phyloP scores from a whole-genome alignment of 2,888 invertebrate genomes.

The Neuroscelio doddi region DNA sequence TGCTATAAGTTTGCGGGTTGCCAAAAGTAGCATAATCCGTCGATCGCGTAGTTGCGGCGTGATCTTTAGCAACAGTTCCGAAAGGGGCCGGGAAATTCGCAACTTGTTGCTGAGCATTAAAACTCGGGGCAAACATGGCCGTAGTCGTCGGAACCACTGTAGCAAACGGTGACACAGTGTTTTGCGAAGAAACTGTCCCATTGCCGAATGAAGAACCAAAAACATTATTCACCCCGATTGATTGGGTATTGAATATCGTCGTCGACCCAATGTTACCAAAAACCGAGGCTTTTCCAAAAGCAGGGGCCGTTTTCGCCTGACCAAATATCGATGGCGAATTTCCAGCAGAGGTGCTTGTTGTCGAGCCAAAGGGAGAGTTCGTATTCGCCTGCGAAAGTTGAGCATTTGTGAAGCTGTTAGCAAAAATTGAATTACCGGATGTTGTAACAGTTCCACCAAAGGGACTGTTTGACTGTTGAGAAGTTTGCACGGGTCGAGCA shows the following conservation, averaged over 20 bases:
- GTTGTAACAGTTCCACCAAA: conserved; percentile 55
- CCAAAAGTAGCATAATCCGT: conserved; percentile 2
- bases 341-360: conserved; percentile 6
- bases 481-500: conserved; percentile 50
- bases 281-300: conserved; percentile 60
- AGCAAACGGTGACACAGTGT: too few species aligned
- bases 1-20: conserved; percentile 2
- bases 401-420: conserved; percentile 9
- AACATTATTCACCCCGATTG: conserved; percentile 10
- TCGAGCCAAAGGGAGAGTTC: conserved; percentile 33
- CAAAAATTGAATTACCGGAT: conserved; percentile 48
- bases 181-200: too few species aligned
- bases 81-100: too few species aligned
- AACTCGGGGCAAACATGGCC: too few species aligned
- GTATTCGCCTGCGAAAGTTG: neutral
- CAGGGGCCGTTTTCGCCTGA: conserved; percentile 50
- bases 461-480: conserved; percentile 53
- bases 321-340: conserved; percentile 54
- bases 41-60: too few species aligned
- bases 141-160: too few species aligned
- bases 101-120: too few species aligned
- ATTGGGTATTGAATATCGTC: conserved; percentile 55
- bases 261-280: too few species aligned
- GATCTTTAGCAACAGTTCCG: too few species aligned
- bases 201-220: too few species aligned